Percentiles rank a stretch among this genome's conserved stretches.
phyloP scores from a whole-genome alignment of 1,140 invertebrate genomes.

The Fopius arisanus region DNA sequence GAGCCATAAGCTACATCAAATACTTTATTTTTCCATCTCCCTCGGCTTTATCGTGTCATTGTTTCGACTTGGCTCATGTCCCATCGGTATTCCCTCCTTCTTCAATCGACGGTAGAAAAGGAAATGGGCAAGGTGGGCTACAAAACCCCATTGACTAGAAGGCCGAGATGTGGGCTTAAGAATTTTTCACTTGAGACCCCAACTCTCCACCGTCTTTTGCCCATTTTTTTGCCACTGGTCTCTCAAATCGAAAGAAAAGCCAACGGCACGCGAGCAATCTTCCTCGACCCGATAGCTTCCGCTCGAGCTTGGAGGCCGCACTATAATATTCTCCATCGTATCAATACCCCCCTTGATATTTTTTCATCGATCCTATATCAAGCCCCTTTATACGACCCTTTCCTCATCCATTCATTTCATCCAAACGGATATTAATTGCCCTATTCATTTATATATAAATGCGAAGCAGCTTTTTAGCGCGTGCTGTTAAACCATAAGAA shows the following conservation, averaged over 20 bases:
- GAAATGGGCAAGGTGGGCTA: background rate
- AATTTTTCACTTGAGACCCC: conserved; percentile 33
- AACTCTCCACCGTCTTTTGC: background rate
- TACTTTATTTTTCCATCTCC: conserved; percentile 45
- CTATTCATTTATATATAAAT: conserved; percentile 19
- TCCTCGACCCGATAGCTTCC: conserved; percentile 30
- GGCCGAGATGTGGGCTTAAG: conserved; percentile 27
- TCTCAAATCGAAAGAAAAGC: conserved; percentile 27
- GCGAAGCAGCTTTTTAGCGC: background rate
- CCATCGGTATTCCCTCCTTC: conserved; percentile 7
- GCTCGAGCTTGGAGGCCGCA: background rate
- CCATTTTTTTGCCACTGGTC: background rate
- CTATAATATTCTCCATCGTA: background rate
- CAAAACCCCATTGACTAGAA: background rate
- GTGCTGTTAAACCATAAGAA: background rate
- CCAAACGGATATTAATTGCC: conserved; percentile 26
- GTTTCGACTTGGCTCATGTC: conserved; percentile 29
- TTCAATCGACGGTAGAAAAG: background rate
- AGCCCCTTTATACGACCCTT: background rate
- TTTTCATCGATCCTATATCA: conserved; percentile 22
- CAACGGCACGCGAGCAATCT: conserved; percentile 35
- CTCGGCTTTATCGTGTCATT: conserved; percentile 33
- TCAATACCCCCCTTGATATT: conserved; percentile 22
- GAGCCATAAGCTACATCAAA: conserved; percentile 28
- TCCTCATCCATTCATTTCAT: conserved; percentile 12